Base-by-base conservation (phyloP, 2,113 vertebrate species). In the Serinus canaria region DNA sequence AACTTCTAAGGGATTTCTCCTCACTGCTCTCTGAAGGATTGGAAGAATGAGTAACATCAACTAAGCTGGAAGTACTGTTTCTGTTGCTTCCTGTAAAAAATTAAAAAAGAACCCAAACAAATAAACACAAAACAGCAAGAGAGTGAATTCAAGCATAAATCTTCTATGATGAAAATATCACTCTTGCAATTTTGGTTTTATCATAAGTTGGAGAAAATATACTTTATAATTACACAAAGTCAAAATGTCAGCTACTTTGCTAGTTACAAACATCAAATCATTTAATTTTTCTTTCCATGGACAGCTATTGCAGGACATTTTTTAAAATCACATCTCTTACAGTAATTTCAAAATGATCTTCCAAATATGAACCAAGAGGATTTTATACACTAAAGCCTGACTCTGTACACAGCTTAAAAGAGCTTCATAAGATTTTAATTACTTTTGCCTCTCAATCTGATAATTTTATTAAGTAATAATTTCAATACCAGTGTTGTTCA, bases 1-100 rank as follows among this genome's bases (percentile, higher is more conserved):
- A 98, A 2, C 46, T 79, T 78, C 94, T 91, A 50, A 94, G 83
- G n/a, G 72, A 35, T 87, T 47, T 97, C 83, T 80, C 82, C 18
- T 94, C 85, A 89, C 13, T 55, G 15, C 2, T 53, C 64, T 92
- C 97, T 90, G 83, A 70, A 97, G 90, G 24, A 85, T 72, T 13
- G 13, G 31, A 25, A 86, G 20, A 85, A 79, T n/a, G 30, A 87
- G 20, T 14, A 73, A 73, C 21, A 35, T 23, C 50, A 79, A 18
- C 50, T n/a, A 43, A 62, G 27, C 33, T 70, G 24, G 15, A 82
- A 91, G 33, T 49, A 39, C 25, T 31, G 14, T 53, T 37, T 39
- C 25, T 44, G 17, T 50, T 41, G 28, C 18, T 89, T 21, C 33
- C 76, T 94, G 43, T 33, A 72, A 73, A 13, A 1, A 64, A 91